Conservation (phyloP, 2,797 vertebrate genomes). For the Acanthiza pusilla region DNA sequence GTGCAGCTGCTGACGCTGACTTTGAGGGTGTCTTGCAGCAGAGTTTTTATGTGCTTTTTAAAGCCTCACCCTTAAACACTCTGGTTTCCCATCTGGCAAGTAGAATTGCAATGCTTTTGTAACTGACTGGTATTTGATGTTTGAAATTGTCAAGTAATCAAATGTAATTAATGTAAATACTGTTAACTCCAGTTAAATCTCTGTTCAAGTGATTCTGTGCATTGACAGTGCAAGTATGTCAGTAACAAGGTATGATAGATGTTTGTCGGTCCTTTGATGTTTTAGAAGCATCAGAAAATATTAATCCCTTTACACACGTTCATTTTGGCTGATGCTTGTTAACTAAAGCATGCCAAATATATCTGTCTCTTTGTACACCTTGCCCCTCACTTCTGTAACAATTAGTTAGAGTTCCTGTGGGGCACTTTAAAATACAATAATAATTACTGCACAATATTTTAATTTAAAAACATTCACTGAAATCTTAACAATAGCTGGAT, state of each 20-base stretch:
- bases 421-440: background rate
- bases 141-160: background rate
- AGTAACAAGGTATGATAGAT: background rate
- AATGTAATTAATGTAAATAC: background rate
- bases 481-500: background rate
- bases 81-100: background rate
- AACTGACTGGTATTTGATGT: background rate
- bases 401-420: background rate
- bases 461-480: background rate
- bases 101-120: background rate
- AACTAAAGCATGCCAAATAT: background rate
- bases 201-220: background rate
- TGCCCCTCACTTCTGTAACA: background rate
- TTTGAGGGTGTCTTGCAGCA: background rate
- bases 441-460: background rate
- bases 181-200: background rate
- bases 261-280: background rate
- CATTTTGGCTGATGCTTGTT: background rate
- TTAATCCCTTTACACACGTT: background rate
- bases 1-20: background rate
- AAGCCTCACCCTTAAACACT: background rate
- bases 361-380: background rate
- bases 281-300: background rate
- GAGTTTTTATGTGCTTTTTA: background rate
- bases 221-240: background rate